Evolutionary conservation across 2,797 vertebrate genomes (phyloP), one percentile per base, ranked within the genome.

Genomic region (Sebastes alutus): DNA sequence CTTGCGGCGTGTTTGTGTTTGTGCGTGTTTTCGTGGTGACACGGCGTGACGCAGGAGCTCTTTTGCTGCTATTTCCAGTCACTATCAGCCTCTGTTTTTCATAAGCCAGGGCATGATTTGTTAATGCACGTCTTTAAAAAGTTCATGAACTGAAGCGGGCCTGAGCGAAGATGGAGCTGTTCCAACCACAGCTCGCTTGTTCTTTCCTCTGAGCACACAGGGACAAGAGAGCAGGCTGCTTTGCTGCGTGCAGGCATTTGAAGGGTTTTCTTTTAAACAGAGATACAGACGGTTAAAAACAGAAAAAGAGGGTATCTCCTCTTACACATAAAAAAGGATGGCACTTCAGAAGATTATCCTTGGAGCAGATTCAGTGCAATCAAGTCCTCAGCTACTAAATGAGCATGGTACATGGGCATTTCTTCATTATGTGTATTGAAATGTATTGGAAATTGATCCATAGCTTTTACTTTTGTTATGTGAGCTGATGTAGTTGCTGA

Each of bases 161-260:
- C 72, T 25, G 72, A 70, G 68, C 1, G 14, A 64, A 70, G 79
- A 86, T 81, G 81, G 86, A 90, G 85, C 74, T 42, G 77, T 78
- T 90, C 79, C 88, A 85, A 84, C 88, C 84, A 86, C 88, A 90
- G 78, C 80, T 76, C 14, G 16, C 59, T 72, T 2, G 68, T 54
- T 75, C 68, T 80, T 83, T 83, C 83, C 76, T 80, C 80, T 80
- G 61, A 86, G 69, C 72, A 32, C 55, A 66, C 6, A 55, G 33
- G 64, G 58, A 87, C 56, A 58, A 59, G 74, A 80, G 42, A 80
- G 77, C 59, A 42, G 33, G 38, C 46, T 49, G 46, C 72, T 70
- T 16, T 49, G 46, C 70, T 70, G 71, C 56, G 33, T 30, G 77
- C 66, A 58, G 52, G 14, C 77, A 38, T 61, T 23, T 38, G 2